Evolutionary conservation across 1,140 invertebrate genomes (phyloP).

Genomic region (Bombyx mori): ASM3026992v2 NC_085131.1:1071501-1072000

Average conservation of each 20-base stretch:
- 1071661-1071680: slow-evolving; percentile 5
- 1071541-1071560: slow-evolving; percentile 22
- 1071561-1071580: slow-evolving; percentile 12
- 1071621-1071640: slow-evolving; percentile 13
- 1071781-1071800: not conserved
- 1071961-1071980: not conserved
- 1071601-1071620: slow-evolving; percentile 21
- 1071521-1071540: slow-evolving; percentile 18
- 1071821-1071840: not conserved
- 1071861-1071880: not conserved
- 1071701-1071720: slow-evolving; percentile 15
- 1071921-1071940: not conserved
- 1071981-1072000: not conserved
- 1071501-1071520: slow-evolving; percentile 17
- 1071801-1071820: not conserved
- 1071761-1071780: no score
- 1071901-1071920: not conserved
- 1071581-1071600: slow-evolving; percentile 20
- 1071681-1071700: slow-evolving; percentile 22
- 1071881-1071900: not conserved
- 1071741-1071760: no score
- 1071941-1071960: not conserved
- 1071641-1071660: slow-evolving; percentile 18
- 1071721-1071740: slow-evolving; percentile 15
- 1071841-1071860: not conserved